phyloP scores from a whole-genome alignment of 2,888 invertebrate genomes.

The Eupithecia insigniata region DNA sequence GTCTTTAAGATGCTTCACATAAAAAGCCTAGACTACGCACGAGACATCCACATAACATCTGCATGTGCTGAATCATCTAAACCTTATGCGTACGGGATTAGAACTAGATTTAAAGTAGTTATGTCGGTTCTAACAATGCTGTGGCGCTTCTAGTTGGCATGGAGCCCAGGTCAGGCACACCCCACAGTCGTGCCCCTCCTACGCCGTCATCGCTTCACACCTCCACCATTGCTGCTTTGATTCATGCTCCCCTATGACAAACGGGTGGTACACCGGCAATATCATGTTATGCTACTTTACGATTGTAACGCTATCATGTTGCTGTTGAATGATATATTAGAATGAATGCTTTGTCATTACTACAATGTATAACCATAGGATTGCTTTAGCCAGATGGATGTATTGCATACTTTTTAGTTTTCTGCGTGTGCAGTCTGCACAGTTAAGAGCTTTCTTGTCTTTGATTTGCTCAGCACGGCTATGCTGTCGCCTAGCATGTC shows the following conservation, averaged over 20 bases:
- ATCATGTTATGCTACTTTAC: slow-evolving; percentile 50
- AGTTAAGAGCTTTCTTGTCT: background rate
- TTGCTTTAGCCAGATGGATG: background rate
- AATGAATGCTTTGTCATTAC: slow-evolving; percentile 10
- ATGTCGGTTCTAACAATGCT: slow-evolving; percentile 66
- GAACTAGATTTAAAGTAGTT: slow-evolving; percentile 49
- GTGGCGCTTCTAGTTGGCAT: slow-evolving; percentile 80
- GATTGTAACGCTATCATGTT: slow-evolving; percentile 38
- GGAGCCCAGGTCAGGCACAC: slow-evolving; percentile 70
- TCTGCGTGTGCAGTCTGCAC: background rate
- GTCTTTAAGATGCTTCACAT: slow-evolving; percentile 73
- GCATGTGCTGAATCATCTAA: slow-evolving; percentile 43
- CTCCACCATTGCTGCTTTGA: slow-evolving; percentile 65
- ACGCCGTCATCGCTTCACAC: slow-evolving; percentile 65
- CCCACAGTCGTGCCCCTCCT: slow-evolving; percentile 64
- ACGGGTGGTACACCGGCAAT: slow-evolving; percentile 62
- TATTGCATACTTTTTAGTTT: background rate
- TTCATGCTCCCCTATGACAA: slow-evolving; percentile 66
- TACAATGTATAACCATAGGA: slow-evolving; percentile 12
- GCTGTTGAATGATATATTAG: background rate
- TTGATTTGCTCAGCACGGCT: background rate
- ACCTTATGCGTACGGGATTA: slow-evolving; percentile 55
- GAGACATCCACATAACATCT: slow-evolving; percentile 70
- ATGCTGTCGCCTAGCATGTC: background rate
- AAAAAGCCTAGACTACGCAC: slow-evolving; percentile 75